phyloP scores from a whole-genome alignment of 2,888 invertebrate genomes.

The Empis livida region DNA sequence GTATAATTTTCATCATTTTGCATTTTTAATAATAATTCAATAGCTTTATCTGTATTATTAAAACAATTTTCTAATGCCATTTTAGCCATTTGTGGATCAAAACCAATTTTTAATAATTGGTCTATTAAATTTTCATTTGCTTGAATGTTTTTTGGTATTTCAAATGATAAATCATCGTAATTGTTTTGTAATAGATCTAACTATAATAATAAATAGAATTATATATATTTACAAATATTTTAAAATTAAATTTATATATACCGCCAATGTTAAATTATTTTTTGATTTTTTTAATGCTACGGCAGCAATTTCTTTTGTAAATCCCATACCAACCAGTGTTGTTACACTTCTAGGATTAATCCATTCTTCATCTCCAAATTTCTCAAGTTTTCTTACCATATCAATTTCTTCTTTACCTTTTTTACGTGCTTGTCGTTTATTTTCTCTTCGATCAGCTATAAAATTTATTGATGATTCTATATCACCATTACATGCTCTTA shows the following conservation, averaged over 20 bases:
- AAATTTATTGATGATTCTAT: conserved; percentile 49
- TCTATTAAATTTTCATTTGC: conserved; percentile 17
- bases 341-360: conserved; percentile 32
- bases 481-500: conserved; percentile 47
- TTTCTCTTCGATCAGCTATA: conserved; percentile 44
- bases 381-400: conserved; percentile 21
- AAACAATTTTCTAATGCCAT: conserved; percentile 40
- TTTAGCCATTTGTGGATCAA: conserved; percentile 39
- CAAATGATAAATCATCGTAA: conserved; percentile 17
- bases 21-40: conserved; percentile 43
- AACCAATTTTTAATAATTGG: conserved; percentile 43
- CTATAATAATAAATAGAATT: conserved; percentile 21
- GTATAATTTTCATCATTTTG: conserved; percentile 21
- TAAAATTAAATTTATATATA: conserved; percentile 36
- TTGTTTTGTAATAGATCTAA: conserved; percentile 26
- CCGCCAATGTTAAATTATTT: conserved; percentile 55
- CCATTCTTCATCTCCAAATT: conserved; percentile 19
- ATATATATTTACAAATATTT: neutral
- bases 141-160: conserved; percentile 12
- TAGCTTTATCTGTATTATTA: conserved; percentile 45
- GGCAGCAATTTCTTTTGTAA: conserved; percentile 42
- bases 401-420: conserved; percentile 40
- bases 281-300: conserved; percentile 50
- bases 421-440: conserved; percentile 38
- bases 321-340: conserved; percentile 57